Conservation (phyloP, 2,113 vertebrate species). For the Paratilapia polleni region DNA sequence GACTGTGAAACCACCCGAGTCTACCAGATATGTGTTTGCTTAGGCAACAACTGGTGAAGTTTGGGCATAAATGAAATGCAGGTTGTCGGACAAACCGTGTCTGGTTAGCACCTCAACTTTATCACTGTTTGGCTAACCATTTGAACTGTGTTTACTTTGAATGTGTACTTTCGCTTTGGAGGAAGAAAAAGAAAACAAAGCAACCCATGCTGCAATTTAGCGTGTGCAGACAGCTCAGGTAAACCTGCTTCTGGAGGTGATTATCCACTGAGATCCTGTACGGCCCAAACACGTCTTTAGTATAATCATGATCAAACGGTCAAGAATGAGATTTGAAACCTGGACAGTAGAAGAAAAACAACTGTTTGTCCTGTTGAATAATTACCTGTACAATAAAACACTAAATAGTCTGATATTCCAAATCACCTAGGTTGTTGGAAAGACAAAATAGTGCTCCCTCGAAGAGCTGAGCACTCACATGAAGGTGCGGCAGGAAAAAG, state of each 20-base stretch:
- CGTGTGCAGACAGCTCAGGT: not conserved
- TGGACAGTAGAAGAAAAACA: not conserved
- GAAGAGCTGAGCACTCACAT: not conserved
- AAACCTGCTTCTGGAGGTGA: not conserved
- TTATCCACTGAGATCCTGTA: not conserved
- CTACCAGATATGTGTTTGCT: no score
- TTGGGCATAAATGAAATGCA: no score
- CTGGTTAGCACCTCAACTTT: not conserved
- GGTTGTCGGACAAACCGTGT: not conserved
- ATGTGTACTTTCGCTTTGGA: not conserved
- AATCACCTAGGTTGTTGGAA: not conserved
- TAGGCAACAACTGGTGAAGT: no score
- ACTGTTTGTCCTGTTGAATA: not conserved
- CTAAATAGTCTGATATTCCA: not conserved
- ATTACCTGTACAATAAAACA: not conserved
- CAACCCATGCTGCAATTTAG: not conserved
- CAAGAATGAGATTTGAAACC: no score
- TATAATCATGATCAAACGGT: not conserved
- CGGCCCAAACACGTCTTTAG: not conserved
- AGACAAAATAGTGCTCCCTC: not conserved
- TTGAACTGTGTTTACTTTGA: not conserved
- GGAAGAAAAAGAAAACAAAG: fast-evolving
- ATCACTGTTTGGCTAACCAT: not conserved
- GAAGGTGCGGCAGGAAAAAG: not conserved
- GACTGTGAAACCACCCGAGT: no score